These are phyloP conservation scores for Lycophotia porphyrea DNA, from an alignment of 2,888 invertebrate species.

Conservation along the genomic window DNA sequence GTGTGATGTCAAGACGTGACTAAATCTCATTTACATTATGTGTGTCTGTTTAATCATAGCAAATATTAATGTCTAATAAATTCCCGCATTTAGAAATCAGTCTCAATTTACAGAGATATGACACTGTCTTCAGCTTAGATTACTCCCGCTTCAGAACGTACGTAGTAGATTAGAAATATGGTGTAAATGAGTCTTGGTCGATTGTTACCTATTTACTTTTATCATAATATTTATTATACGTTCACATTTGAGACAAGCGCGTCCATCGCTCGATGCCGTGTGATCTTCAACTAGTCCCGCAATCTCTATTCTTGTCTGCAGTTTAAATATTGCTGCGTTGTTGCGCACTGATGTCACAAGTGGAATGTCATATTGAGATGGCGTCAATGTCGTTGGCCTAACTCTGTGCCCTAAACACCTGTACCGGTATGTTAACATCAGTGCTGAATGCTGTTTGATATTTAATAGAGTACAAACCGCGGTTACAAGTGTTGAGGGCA, in stretches of 20 bases:
- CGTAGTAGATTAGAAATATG: conserved; percentile 65
- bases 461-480: not conserved
- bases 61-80: conserved; percentile 59
- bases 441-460: not conserved
- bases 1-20: conserved; percentile 55
- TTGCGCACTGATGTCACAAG: conserved; percentile 52
- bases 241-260: conserved; percentile 41
- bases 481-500: conserved; percentile 24
- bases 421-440: conserved; percentile 16
- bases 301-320: conserved; percentile 57
- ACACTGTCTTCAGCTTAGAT: conserved; percentile 60
- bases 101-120: conserved; percentile 56
- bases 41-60: conserved; percentile 65
- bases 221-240: conserved; percentile 41
- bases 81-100: conserved; percentile 60
- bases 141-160: conserved; percentile 61
- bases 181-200: conserved; percentile 69
- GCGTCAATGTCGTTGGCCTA: conserved; percentile 40
- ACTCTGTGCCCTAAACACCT: conserved; percentile 33
- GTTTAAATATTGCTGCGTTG: conserved; percentile 54
- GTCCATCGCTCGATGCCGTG: conserved; percentile 45
- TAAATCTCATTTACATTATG: conserved; percentile 70
- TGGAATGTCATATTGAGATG: conserved; percentile 48
- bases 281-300: conserved; percentile 46
- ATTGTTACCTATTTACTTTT: conserved; percentile 57